These are phyloP conservation scores for Ctena decussata DNA, from an alignment of 2,888 invertebrate species.

Conservation along the genomic window DNA sequence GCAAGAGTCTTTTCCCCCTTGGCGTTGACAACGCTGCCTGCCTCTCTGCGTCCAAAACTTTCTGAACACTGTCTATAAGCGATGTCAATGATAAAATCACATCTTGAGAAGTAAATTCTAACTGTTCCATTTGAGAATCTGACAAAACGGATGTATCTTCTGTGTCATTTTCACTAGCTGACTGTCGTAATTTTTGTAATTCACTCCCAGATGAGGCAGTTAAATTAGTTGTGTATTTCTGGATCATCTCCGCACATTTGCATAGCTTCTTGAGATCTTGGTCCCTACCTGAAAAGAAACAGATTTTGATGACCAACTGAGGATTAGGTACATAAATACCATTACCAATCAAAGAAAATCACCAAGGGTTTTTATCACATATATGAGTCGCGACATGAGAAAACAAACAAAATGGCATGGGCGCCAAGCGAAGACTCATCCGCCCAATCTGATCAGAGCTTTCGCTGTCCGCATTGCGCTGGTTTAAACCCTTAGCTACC, in stretches of 20 bases:
- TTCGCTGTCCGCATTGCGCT: too few species aligned
- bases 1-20: slow-evolving; percentile 55
- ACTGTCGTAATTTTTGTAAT: slow-evolving; percentile 18
- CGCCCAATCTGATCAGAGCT: too few species aligned
- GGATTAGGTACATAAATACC: too few species aligned
- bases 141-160: slow-evolving; percentile 73
- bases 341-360: too few species aligned
- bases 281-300: slow-evolving; percentile 63
- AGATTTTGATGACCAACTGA: too few species aligned
- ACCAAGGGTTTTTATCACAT: too few species aligned
- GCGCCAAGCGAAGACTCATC: too few species aligned
- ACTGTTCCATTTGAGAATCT: slow-evolving; percentile 73
- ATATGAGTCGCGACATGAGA: too few species aligned
- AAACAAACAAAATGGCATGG: too few species aligned
- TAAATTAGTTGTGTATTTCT: slow-evolving; percentile 69
- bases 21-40: slow-evolving; percentile 26
- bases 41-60: slow-evolving; percentile 55
- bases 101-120: slow-evolving; percentile 71
- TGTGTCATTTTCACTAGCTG: not conserved
- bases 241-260: slow-evolving; percentile 77
- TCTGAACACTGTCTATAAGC: slow-evolving; percentile 67
- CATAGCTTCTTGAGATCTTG: slow-evolving; percentile 70
- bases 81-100: slow-evolving; percentile 61
- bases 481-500: too few species aligned
- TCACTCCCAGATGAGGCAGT: slow-evolving; percentile 56